Conservation (phyloP, 1,140 invertebrate genomes). For the Drosophila nasuta region DNA sequence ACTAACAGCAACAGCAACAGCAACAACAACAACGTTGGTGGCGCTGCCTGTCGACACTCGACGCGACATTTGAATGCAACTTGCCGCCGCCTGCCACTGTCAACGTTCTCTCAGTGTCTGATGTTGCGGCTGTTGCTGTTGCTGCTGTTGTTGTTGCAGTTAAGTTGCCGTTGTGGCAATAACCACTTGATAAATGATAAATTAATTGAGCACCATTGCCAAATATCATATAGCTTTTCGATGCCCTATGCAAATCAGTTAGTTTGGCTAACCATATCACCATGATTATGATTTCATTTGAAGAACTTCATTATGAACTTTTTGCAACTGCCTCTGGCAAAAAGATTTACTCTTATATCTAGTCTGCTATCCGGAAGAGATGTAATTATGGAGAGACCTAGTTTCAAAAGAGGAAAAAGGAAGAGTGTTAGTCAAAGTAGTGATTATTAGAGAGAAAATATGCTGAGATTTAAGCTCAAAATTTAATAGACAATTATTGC, state of each 20-base stretch:
- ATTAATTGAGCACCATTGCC: conserved; percentile 77
- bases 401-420: background rate
- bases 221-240: conserved; percentile 46
- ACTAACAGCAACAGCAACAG: conserved; percentile 47
- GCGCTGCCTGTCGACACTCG: conserved; percentile 46
- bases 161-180: conserved; percentile 57
- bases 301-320: background rate
- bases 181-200: conserved; percentile 80
- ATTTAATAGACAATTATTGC: too few relatives aligned
- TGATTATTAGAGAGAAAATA: background rate
- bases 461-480: too few relatives aligned
- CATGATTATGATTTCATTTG: conserved; percentile 10
- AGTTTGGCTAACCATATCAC: conserved; percentile 14
- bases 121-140: background rate
- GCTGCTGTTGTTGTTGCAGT: conserved; percentile 32
- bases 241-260: conserved; percentile 45
- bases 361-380: background rate
- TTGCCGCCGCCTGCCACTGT: conserved; percentile 58
- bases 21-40: conserved; percentile 53
- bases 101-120: conserved; percentile 25
- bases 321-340: background rate
- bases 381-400: background rate
- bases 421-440: background rate
- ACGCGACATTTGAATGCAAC: conserved; percentile 57
- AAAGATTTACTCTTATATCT: background rate